Base-by-base conservation (phyloP, 2,113 vertebrate genomes). In the Tragulus kanchil region DNA sequence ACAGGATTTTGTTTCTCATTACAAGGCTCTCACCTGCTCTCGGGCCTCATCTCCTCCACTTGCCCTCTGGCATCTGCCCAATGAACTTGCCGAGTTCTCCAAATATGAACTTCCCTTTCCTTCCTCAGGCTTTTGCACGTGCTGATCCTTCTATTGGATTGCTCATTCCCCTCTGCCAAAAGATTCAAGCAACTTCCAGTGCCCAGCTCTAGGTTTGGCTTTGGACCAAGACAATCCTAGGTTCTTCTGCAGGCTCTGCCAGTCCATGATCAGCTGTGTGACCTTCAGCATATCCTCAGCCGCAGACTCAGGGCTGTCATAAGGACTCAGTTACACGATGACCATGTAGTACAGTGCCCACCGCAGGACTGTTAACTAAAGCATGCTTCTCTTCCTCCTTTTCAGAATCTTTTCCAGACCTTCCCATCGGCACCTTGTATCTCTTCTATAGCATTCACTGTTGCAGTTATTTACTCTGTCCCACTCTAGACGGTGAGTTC, bases 221-320 rank as follows among this genome's bases (percentile, higher is more conserved):
- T 91, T 92, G 64, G 50, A 42, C 26, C 48, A 48, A 81, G 52
- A 64, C 52, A 61, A 81, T 56, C 19, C 42, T 65, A 52, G 26
- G 14, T 75, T 94, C 14, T 81, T 14, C 82, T 82, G 64, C 69
- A 92, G 81, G 42, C 56, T 96, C 94, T 73, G 26, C 16, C 79
- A 86, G 67, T 36, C 42, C n/a, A 69, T 64, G 54, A 50, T 23
- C 23, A 52, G n/a, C 59, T 73, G 17, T 26, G 56, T 61, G 83
- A 90, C 42, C 59, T 91, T 75, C 59, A 62, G 28, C 52, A 78
- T 88, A 62, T 92, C 48, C 79, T 95, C 50, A 69, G 81, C 73
- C 64, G n/a, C 64, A 59, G 54, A 86, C 45, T 92, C 58, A 56
- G 19, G 50, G 89, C 79, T 84, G 73, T 59, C 17, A 3, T 59